Evolutionary conservation across 2,113 vertebrate species (phyloP).

Genomic region (Phalacrocorax aristotelis): DNA sequence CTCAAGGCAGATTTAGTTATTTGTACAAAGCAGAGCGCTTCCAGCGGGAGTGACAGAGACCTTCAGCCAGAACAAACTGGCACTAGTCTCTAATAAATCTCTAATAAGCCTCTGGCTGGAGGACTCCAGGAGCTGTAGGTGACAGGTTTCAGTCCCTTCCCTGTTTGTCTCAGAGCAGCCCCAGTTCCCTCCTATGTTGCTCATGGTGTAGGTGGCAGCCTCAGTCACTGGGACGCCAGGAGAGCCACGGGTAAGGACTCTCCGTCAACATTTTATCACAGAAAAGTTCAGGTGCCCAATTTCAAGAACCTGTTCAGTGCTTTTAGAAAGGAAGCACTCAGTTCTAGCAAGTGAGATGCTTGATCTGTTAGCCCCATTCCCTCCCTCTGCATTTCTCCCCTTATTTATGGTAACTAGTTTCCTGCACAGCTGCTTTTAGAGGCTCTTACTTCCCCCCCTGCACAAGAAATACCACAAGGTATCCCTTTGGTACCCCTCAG

Average conservation of each 20-base stretch:
- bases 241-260: background rate
- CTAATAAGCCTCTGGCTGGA: background rate
- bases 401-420: background rate
- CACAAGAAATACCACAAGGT: background rate
- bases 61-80: background rate
- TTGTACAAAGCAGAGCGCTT: background rate
- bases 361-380: background rate
- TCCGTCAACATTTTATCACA: background rate
- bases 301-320: background rate
- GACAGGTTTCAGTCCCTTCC: background rate
- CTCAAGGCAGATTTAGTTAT: background rate
- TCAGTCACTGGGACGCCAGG: background rate
- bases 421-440: background rate
- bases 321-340: background rate
- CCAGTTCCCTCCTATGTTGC: background rate
- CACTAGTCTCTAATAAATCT: background rate
- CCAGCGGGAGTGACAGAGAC: background rate
- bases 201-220: background rate
- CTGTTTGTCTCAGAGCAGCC: background rate
- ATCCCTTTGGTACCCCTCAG: background rate
- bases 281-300: background rate
- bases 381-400: too few relatives aligned
- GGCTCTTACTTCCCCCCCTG: background rate
- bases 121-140: background rate
- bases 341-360: background rate